Conservation (phyloP, 2,113 vertebrate species). For the Emydura subglobosa region DNA sequence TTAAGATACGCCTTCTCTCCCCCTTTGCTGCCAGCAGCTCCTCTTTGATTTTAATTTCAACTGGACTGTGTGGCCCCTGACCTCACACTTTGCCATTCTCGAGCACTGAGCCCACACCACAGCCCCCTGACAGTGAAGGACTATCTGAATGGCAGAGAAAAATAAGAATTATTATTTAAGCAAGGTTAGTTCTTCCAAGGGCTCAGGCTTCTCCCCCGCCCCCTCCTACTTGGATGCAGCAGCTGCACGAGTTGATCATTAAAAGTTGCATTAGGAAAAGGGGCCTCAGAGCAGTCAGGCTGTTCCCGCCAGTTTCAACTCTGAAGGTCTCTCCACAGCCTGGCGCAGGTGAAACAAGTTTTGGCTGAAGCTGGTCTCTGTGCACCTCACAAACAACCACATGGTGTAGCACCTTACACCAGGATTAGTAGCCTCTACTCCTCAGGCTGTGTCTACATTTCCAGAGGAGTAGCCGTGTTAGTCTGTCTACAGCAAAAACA, state of each 20-base stretch:
- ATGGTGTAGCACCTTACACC: background rate
- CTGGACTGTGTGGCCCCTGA: too few relatives aligned
- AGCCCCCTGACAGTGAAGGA: background rate
- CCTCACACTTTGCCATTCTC: background rate
- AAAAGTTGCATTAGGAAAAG: background rate
- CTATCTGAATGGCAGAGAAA: accelerated
- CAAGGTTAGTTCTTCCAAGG: background rate
- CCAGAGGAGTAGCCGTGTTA: too few relatives aligned
- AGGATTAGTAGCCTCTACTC: background rate
- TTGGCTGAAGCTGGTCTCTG: background rate
- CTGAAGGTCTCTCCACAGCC: accelerated
- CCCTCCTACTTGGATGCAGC: background rate
- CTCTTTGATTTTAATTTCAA: background rate
- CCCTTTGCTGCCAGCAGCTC: background rate
- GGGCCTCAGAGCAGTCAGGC: background rate
- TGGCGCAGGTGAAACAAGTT: accelerated
- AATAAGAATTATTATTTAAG: background rate
- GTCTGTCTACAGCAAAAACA: too few relatives aligned
- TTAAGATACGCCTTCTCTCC: background rate
- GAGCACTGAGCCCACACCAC: background rate
- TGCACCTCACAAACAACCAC: background rate
- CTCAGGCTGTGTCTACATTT: background rate
- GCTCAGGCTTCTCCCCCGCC: accelerated
- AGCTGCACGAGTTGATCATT: background rate
- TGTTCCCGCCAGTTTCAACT: background rate